Evolutionary conservation across 2,797 vertebrate species (phyloP).

Genomic region (Sternotherus odoratus): DNA sequence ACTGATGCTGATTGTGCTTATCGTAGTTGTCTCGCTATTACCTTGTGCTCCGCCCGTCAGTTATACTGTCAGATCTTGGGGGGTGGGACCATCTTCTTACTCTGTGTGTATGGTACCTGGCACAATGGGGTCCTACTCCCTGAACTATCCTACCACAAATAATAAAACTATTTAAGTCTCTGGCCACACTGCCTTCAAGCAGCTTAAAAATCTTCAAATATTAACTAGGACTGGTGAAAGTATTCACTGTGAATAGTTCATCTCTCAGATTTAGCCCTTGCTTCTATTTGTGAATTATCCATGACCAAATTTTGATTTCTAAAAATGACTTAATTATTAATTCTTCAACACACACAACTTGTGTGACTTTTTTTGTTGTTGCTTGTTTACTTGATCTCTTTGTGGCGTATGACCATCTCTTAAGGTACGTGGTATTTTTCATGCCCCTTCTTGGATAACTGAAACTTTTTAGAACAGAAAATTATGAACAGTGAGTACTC

Average conservation of each 20-base stretch:
- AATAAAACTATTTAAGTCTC: not conserved
- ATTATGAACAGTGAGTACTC: not conserved
- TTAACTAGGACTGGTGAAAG: not conserved
- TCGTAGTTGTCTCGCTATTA: conserved; percentile 61
- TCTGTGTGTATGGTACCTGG: not conserved
- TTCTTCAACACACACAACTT: not conserved
- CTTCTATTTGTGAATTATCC: not conserved
- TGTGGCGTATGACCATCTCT: not conserved
- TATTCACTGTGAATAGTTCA: not conserved
- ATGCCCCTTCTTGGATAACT: not conserved
- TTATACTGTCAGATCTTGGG: conserved; percentile 54
- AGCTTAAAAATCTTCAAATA: not conserved
- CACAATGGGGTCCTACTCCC: not conserved
- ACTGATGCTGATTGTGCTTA: conserved; percentile 75
- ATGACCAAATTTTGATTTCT: accelerated
- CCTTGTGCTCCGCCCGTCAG: conserved; percentile 72
- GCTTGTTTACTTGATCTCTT: not conserved
- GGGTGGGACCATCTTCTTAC: conserved; percentile 38
- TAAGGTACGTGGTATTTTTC: not conserved
- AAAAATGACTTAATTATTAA: not conserved
- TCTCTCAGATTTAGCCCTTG: not conserved
- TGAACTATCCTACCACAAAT: not conserved
- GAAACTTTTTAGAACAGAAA: not conserved
- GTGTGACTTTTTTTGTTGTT: not conserved
- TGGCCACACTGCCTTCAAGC: not conserved